phyloP scores from a whole-genome alignment of 2,888 invertebrate species.

The Mactromeris polynyma region DNA sequence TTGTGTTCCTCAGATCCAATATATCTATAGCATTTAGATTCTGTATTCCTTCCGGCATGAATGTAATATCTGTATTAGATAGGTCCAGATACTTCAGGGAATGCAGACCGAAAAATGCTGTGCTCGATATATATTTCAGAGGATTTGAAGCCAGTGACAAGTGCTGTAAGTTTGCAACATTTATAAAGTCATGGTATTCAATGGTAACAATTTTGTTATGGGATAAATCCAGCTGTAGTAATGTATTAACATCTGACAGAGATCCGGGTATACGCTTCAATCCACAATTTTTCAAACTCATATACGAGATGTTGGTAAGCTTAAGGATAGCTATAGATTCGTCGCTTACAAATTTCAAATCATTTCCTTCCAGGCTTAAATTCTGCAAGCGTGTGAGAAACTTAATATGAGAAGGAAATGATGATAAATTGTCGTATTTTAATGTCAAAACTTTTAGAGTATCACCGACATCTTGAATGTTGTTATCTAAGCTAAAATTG shows the following conservation, averaged over 20 bases:
- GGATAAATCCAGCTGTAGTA: conserved; percentile 65
- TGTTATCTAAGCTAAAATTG: conserved; percentile 47
- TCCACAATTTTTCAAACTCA: conserved; percentile 62
- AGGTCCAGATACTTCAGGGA: conserved; percentile 56
- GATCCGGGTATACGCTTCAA: conserved; percentile 68
- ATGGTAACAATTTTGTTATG: conserved; percentile 66
- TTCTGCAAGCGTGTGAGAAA: conserved; percentile 54
- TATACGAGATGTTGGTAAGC: conserved; percentile 32
- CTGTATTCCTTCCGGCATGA: conserved; percentile 60
- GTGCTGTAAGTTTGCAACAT: conserved; percentile 46
- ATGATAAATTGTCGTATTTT: conserved; percentile 60
- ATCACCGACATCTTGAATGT: conserved; percentile 42
- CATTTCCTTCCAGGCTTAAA: conserved; percentile 63
- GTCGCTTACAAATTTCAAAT: conserved; percentile 59
- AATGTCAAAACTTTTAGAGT: conserved; percentile 58
- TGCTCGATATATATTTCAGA: conserved; percentile 59
- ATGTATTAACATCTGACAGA: conserved; percentile 40
- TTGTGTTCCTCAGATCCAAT: conserved; percentile 35
- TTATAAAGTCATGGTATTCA: conserved; percentile 65
- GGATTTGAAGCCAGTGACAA: conserved; percentile 65
- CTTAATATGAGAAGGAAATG: conserved; percentile 56
- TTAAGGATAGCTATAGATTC: conserved; percentile 49
- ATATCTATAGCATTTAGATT: conserved; percentile 42
- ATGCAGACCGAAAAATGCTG: conserved; percentile 54
- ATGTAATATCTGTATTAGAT: conserved; percentile 50